phyloP scores from a whole-genome alignment of 2,113 vertebrate genomes.

The Promerops cafer region DNA sequence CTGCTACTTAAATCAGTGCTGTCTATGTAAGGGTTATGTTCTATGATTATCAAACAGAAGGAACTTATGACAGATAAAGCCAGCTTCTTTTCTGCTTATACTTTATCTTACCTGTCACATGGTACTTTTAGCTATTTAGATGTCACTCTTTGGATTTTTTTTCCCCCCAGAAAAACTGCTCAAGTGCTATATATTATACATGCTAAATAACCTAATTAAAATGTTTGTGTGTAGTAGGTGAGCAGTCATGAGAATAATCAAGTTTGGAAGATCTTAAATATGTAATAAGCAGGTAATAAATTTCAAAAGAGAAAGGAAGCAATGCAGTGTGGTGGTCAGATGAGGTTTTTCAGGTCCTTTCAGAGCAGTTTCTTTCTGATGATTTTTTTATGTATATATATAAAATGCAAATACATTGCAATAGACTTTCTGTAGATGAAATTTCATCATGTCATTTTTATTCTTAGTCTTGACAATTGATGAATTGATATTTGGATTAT shows the following conservation, averaged over 20 bases:
- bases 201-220: slow-evolving; percentile 48
- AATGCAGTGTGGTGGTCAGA: neutral
- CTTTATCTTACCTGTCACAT: slow-evolving; percentile 22
- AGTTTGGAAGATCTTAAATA: slow-evolving; percentile 12
- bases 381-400: neutral
- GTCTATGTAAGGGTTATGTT: neutral
- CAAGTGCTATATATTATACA: slow-evolving; percentile 28
- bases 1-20: slow-evolving; percentile 9
- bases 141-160: neutral
- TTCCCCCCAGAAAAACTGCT: neutral
- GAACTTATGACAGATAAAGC: slow-evolving; percentile 21
- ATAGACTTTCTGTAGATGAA: neutral
- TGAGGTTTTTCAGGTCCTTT: neutral
- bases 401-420: neutral
- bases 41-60: slow-evolving; percentile 40
- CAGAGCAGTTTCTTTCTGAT: neutral
- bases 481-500: neutral
- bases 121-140: slow-evolving; percentile 14
- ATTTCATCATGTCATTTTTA: neutral
- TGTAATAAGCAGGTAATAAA: neutral
- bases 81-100: neutral
- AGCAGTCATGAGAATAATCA: neutral
- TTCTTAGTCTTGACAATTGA: neutral
- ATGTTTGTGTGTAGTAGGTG: neutral
- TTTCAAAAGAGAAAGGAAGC: neutral